Percentiles rank a stretch among this genome's conserved stretches.
Evolutionary conservation across 2,113 vertebrate genomes (phyloP).

Genomic region (Phaetusa simplex): DNA sequence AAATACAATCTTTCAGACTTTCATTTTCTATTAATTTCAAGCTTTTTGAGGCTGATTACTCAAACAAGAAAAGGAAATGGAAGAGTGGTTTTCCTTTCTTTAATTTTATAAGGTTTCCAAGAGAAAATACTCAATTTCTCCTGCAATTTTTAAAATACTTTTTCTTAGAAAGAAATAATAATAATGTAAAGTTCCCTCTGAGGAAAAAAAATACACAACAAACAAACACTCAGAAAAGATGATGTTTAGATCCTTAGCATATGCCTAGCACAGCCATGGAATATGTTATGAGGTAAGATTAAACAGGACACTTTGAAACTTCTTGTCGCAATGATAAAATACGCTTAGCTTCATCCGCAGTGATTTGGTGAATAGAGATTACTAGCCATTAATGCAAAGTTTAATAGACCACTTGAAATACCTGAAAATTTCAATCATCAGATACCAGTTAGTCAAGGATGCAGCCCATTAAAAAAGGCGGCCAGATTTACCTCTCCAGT

Average conservation of each 20-base stretch:
- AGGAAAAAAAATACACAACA: background rate
- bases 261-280: background rate
- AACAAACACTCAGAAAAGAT: background rate
- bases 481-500: background rate
- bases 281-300: background rate
- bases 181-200: background rate
- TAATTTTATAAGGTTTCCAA: background rate
- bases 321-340: background rate
- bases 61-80: background rate
- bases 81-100: background rate
- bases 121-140: background rate
- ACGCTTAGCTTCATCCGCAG: background rate
- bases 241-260: background rate
- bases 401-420: background rate
- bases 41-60: conserved; percentile 1
- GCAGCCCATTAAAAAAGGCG: background rate
- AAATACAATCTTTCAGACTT: conserved; percentile 1
- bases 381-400: background rate
- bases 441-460: background rate
- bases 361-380: background rate
- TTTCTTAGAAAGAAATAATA: background rate
- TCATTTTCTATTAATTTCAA: conserved; percentile 8
- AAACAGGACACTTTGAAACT: background rate
- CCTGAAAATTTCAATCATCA: background rate
- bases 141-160: background rate